Base-by-base conservation (phyloP, 1,140 invertebrate genomes). In the Zaprionus capensis region DNA sequence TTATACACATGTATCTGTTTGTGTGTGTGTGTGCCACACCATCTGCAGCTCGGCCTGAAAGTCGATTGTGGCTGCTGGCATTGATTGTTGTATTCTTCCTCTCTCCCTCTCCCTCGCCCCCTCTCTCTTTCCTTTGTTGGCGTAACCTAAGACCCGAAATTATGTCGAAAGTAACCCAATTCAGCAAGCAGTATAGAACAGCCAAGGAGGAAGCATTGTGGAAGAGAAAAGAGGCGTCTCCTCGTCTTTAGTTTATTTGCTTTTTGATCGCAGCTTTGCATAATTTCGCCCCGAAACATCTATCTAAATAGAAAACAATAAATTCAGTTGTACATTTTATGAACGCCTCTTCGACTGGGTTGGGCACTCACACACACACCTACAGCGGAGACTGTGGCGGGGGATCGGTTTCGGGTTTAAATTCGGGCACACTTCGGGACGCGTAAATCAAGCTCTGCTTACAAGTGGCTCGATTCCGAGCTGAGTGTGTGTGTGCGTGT, bases 111-210 rank as follows among this genome's bases (percentile, higher is more conserved):
- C 7, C 41, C 41, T 44, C 41, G 6, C 7, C 31, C 9, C 9
- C 31, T 11, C 9, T 34, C 49, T 46, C 22, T 63, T 36, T 51
- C 55, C 49, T 55, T 71, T 77, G 76, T 77, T 82, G 61, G 76
- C 58, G 75, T 91, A 91, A 86, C 77, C 80, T 81, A 81, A 87
- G 80, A 82, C 76, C 80, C 77, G 73, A 77, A 76, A 75, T 81
- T 76, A 81, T 83, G 74, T 76, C 72, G 78, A 86, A 83, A 91
- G 82, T 83, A 91, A 91, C 82, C 82, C 80, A 83, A 91, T 83
- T 91, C 80, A 63, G 62, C 57, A 61, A 69, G n/a, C 57, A 82
- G 38, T 24, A 63, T 41, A 70, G 53, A 71, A 49, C 53, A 67
- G 38, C n/a, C 11, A 22, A 66, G 24, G 20, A 56, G 34, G 7